Base-by-base conservation (phyloP, 2,113 vertebrate genomes). In the Gobio gobio region DNA sequence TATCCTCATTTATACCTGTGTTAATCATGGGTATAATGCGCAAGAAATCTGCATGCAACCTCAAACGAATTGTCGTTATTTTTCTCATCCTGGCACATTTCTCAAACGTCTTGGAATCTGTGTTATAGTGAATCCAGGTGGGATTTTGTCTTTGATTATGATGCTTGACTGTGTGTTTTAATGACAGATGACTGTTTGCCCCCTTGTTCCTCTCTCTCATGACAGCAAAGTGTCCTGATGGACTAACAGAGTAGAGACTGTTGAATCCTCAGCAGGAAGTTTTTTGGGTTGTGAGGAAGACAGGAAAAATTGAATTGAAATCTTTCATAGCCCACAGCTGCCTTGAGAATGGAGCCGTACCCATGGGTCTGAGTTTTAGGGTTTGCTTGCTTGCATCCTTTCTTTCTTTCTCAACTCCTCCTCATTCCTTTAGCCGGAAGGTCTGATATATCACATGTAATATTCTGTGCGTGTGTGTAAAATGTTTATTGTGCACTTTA, bases 371-470 rank as follows among this genome's bases (percentile, higher is more conserved):
- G 87, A 89, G 92, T 92, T 92, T 92, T 12, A 73, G 43, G 70
- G 70, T 47, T 93, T 92, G 91, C 91, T 91, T 92, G 91, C 90
- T 93, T 92, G 91, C 92, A 90, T 92, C 90, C 90, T 88, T 89
- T 90, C 85, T 85, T 89, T 89, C 89, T 89, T 91, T 85, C n/a
- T 47, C 88, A 80, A 80, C 88, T 89, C 88, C 85, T 90, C 89
- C 82, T 86, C 87, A 89, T 87, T n/a, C 7, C 18, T 1, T 76
- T 49, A 36, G 5, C 40, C 4, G 6, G 1, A 59, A 58, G 24
- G 4, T 45, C 6, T 63, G 5, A 24, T 24, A 79, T 45, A 45
- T 56, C 18, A 9, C 54, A 56, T 56, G 54, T 56, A 22, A 56
- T 56, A 22, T 56, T 20, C 54, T 56, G 54, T 56, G 54, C 6